Evolutionary conservation across 2,797 vertebrate species (phyloP).

Genomic region (Salarias fasciatus): DNA sequence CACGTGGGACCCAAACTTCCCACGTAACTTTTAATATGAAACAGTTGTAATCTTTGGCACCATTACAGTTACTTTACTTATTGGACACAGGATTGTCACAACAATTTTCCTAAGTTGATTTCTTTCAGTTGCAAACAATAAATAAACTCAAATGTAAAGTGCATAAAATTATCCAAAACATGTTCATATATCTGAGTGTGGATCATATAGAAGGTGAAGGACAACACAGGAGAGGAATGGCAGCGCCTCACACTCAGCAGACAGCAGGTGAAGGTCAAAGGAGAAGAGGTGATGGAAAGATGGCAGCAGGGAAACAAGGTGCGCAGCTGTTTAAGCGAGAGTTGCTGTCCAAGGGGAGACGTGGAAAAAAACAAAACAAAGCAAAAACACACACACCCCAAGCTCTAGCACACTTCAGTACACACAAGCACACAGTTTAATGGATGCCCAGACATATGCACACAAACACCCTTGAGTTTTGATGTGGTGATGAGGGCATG

Average conservation of each 20-base stretch:
- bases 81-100: background rate
- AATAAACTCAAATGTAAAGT: background rate
- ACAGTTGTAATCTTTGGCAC: no score
- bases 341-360: constrained; percentile 39
- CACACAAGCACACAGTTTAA: constrained; percentile 24
- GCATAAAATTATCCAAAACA: constrained; percentile 1
- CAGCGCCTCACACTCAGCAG: constrained; percentile 15
- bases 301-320: constrained; percentile 57
- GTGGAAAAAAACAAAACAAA: constrained; percentile 27
- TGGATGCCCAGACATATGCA: constrained; percentile 8
- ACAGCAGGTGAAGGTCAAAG: constrained; percentile 42
- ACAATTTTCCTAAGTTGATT: background rate
- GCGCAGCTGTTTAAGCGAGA: constrained; percentile 51
- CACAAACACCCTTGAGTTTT: constrained; percentile 59
- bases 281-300: constrained; percentile 24
- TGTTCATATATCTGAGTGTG: background rate
- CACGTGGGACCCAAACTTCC: no score
- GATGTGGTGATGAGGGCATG: constrained; percentile 57
- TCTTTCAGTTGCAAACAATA: background rate
- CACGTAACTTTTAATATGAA: no score
- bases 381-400: constrained; percentile 6
- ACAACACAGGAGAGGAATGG: constrained; percentile 11
- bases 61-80: no score
- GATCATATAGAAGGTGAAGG: background rate
- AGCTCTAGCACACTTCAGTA: constrained; percentile 8